Evolutionary conservation across 1,140 invertebrate species (phyloP).

Genomic region (Meloidogyne floridensis): DNA sequence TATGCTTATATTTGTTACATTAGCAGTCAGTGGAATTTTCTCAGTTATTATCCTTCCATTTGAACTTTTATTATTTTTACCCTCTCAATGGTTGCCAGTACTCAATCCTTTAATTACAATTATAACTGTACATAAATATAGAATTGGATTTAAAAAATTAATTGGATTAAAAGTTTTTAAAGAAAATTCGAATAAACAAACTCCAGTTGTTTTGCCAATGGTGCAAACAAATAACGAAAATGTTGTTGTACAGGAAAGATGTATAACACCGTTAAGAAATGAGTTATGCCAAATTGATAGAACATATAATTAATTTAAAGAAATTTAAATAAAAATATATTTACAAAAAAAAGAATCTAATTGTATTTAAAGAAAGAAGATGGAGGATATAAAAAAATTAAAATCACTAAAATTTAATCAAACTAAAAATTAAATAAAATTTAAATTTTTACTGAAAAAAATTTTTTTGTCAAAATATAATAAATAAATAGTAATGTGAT

Average conservation of each 20-base stretch:
- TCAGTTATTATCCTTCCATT: constrained; percentile 5
- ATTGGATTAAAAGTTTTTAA: neutral
- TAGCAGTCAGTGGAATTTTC: constrained; percentile 6
- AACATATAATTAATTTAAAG: neutral
- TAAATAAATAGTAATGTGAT: no score
- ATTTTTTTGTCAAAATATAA: no score
- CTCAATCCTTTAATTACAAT: constrained; percentile 17
- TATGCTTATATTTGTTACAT: neutral
- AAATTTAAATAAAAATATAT: neutral
- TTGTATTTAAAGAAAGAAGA: no score
- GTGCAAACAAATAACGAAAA: neutral
- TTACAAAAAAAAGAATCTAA: no score
- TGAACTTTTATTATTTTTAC: constrained; percentile 4
- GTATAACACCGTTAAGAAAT: neutral
- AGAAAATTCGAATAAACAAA: constrained; percentile 1
- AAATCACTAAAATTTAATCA: no score
- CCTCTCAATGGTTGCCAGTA: constrained; percentile 17
- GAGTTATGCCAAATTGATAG: neutral
- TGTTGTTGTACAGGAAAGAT: neutral
- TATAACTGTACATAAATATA: constrained; percentile 16
- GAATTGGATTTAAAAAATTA: constrained; percentile 8
- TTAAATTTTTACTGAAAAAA: no score
- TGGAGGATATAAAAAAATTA: no score
- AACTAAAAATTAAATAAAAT: no score
- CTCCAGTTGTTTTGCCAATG: neutral